These are phyloP conservation scores for Linurgus olivaceus DNA, from an alignment of 2,797 vertebrate species.

Conservation along the genomic window DNA sequence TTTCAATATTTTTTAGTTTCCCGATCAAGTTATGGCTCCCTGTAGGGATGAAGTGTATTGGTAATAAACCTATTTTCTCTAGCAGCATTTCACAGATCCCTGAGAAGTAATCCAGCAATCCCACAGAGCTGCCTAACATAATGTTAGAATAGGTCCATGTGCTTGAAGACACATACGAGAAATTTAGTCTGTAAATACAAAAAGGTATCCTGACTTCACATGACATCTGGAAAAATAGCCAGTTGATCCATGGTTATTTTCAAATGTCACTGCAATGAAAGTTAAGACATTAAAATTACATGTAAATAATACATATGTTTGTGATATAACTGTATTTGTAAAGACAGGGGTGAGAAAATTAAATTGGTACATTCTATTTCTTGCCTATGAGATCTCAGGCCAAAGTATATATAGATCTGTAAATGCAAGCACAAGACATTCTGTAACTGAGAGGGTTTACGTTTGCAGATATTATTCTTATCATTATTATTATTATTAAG, in stretches of 20 bases:
- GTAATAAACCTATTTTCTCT: not conserved
- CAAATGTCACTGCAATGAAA: not conserved
- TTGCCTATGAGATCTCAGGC: not conserved
- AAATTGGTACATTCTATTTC: not conserved
- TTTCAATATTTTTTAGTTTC: not conserved
- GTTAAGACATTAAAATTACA: not conserved
- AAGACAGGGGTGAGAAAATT: not conserved
- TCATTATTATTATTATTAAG: not conserved
- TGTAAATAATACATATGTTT: not conserved
- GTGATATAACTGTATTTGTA: not conserved
- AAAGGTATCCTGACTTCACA: not conserved
- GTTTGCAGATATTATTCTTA: not conserved
- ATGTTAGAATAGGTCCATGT: not conserved
- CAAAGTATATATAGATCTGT: not conserved
- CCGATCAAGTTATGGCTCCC: not conserved
- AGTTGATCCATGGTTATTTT: not conserved
- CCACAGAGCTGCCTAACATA: not conserved
- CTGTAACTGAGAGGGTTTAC: not conserved
- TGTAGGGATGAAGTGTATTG: not conserved
- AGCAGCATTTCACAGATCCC: not conserved
- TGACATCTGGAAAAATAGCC: not conserved
- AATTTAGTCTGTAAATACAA: not conserved
- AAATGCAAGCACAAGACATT: not conserved
- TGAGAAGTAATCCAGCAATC: not conserved
- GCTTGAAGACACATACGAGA: not conserved